A percentile compares a stretch with the other conserved stretches of the same genome.
phyloP scores from a whole-genome alignment of 2,113 vertebrate species.

The Nyctereutes procyonoides region DNA sequence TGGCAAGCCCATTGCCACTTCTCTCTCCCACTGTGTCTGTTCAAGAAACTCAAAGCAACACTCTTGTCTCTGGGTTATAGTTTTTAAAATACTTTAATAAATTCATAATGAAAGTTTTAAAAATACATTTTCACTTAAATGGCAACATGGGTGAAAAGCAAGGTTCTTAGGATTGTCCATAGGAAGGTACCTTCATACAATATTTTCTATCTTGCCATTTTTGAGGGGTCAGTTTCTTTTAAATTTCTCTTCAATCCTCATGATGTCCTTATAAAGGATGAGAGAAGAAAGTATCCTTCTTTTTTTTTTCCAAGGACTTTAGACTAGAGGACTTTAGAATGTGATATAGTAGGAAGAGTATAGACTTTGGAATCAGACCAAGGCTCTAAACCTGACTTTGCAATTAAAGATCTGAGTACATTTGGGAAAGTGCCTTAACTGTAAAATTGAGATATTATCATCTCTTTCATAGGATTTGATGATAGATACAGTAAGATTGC shows the following conservation, averaged over 20 bases:
- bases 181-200: neutral
- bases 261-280: neutral
- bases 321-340: neutral
- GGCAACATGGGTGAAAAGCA: neutral
- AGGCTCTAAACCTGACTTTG: neutral
- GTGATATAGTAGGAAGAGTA: neutral
- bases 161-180: slow-evolving; percentile 25
- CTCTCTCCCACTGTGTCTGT: neutral
- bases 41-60: neutral
- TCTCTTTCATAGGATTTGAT: neutral
- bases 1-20: neutral
- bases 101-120: neutral
- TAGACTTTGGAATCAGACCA: neutral
- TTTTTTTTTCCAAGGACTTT: neutral
- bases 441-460: neutral
- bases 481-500: neutral
- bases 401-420: neutral
- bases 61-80: neutral
- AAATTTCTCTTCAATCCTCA: neutral
- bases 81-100: neutral
- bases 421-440: neutral
- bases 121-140: neutral
- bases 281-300: neutral
- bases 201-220: neutral
- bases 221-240: neutral